Conservation (phyloP, 2,888 invertebrate genomes). For the Loripinus fragilis region DNA sequence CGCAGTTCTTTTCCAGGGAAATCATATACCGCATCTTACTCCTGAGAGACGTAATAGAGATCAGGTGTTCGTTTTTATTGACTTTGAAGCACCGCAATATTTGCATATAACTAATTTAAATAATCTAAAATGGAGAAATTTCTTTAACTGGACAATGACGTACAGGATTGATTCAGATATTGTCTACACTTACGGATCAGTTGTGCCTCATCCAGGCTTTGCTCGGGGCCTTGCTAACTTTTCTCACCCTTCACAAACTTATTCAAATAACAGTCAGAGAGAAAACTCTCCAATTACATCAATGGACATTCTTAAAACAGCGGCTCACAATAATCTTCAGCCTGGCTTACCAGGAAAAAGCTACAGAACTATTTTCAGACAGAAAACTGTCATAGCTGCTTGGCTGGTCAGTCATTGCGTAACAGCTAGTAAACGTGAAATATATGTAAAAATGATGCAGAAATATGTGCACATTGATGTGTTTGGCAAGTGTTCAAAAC, state of each 20-base stretch:
- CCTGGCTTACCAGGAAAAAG: background rate
- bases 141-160: constrained; percentile 34
- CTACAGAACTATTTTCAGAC: constrained; percentile 23
- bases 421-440: constrained; percentile 27
- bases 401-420: constrained; percentile 24
- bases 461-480: constrained; percentile 16
- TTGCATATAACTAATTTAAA: background rate
- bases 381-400: constrained; percentile 14
- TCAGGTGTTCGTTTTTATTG: constrained; percentile 26
- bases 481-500: constrained; percentile 20
- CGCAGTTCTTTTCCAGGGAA: constrained; percentile 26
- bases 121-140: background rate
- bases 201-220: background rate
- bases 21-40: background rate
- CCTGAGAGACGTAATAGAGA: background rate
- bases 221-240: background rate
- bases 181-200: constrained; percentile 21
- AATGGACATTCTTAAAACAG: background rate
- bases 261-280: background rate
- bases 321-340: background rate
- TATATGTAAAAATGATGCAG: constrained; percentile 7
- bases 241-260: background rate
- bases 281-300: background rate
- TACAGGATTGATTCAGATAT: constrained; percentile 34
- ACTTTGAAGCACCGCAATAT: constrained; percentile 14